Base-by-base conservation (phyloP, 2,113 vertebrate species). In the Platichthys flesus region DNA sequence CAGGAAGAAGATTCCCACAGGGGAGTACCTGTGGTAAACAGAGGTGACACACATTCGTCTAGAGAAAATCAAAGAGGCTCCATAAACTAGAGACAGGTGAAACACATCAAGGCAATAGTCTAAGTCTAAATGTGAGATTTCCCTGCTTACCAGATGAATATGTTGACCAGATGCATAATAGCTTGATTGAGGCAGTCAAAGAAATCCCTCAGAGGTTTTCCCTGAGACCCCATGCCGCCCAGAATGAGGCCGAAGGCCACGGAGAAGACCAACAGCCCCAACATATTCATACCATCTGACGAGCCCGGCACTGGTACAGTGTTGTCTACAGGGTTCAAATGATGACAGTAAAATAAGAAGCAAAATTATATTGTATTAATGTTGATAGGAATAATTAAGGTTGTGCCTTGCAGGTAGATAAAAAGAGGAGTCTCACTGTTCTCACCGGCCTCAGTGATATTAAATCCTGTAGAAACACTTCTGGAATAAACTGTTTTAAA, bases 101-200 rank as follows among this genome's bases (percentile, higher is more conserved):
- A 24, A 24, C 24, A 24, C 24, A 24, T 24, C 24, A 24, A 24
- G 26, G 26, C 26, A 28, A 28, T 3, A 28, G 4, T 31, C 28
- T 31, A 7, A 31, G 28, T 31, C 12, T 47, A 47, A 4, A 47
- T 47, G 15, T 12, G 10, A 16, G 49, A 51, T 51, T 51, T 13
- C 7, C 49, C 0, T 18, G 58, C 61, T 62, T 37, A 79, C 76
- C 76, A 79, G 40, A 79, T 76, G 57, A 60, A 57, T 2, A 63
- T 26, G 28, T 5, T 63, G 83, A 98, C 95, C 84, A 98, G 93
- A 69, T 94, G 94, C 95, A 98, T 95, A 84, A 95, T 96, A 88
- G 95, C 96, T 85, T 96, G 94, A 79, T 97, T 97, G 90, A 97
- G 94, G 89, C 95, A 94, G 89, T 96, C 92, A 65, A 97, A 98